These are phyloP conservation scores for Brachyopa scutellaris DNA, from an alignment of 2,888 invertebrate species.

Conservation along the genomic window DNA sequence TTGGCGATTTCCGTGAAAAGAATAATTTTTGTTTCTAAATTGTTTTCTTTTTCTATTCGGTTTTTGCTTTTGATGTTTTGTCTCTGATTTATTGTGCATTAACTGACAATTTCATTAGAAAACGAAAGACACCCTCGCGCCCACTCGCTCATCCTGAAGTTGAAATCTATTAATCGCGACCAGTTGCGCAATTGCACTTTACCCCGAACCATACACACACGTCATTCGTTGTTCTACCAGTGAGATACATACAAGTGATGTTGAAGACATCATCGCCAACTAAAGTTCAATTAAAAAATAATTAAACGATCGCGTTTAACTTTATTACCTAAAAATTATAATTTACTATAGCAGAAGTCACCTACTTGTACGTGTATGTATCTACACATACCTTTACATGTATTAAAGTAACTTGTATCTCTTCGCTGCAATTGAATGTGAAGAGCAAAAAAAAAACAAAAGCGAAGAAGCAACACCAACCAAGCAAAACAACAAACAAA, in stretches of 20 bases:
- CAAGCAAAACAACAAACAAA: conserved; percentile 45
- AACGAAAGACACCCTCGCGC: neutral
- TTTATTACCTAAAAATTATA: conserved; percentile 33
- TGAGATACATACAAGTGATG: too few relatives aligned
- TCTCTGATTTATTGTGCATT: conserved; percentile 1
- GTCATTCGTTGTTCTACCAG: neutral
- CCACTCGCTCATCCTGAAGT: neutral
- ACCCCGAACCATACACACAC: neutral
- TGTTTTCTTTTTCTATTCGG: neutral
- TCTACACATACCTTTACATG: too few relatives aligned
- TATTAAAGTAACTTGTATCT: conserved; percentile 5
- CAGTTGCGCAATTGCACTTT: conserved; percentile 14
- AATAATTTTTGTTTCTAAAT: neutral
- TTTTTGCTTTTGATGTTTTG: neutral
- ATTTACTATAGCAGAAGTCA: conserved; percentile 19
- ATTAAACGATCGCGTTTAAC: conserved; percentile 35
- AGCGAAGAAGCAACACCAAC: conserved; percentile 34
- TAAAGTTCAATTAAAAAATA: conserved; percentile 39
- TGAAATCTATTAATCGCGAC: neutral
- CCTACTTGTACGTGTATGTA: neutral
- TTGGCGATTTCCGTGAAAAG: neutral
- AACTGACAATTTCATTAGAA: neutral
- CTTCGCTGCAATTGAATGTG: conserved; percentile 29
- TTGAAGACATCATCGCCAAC: neutral
- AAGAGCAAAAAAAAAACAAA: conserved; percentile 18